Evolutionary conservation across 2,797 vertebrate genomes (phyloP).

Genomic region (Macropus fuliginosus): DNA sequence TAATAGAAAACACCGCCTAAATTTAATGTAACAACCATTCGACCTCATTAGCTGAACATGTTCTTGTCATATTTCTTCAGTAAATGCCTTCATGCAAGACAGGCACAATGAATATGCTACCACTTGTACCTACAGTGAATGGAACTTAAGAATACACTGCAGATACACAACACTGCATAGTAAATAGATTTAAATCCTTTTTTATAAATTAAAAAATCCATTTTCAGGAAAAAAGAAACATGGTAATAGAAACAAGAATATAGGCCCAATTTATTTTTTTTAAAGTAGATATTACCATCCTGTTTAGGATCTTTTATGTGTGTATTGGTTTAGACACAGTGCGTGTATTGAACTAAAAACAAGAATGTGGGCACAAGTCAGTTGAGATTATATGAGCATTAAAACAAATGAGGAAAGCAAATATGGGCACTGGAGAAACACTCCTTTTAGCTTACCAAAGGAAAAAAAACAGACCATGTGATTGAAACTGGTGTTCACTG

Average conservation of each 20-base stretch:
- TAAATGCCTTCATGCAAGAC: slow-evolving; percentile 92
- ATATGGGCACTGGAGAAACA: slow-evolving; percentile 81
- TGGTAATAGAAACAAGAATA: slow-evolving; percentile 85
- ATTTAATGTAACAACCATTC: slow-evolving; percentile 94
- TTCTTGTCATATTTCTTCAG: slow-evolving; percentile 93
- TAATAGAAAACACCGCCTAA: slow-evolving; percentile 93
- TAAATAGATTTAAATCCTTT: slow-evolving; percentile 91
- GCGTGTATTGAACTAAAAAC: slow-evolving; percentile 81
- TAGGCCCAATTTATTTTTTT: slow-evolving; percentile 80
- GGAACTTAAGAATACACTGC: slow-evolving; percentile 87
- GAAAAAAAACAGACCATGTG: slow-evolving; percentile 80
- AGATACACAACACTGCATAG: slow-evolving; percentile 86
- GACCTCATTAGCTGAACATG: slow-evolving; percentile 94
- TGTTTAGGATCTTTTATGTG: slow-evolving; percentile 76
- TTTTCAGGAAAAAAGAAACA: slow-evolving; percentile 80
- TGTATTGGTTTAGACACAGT: slow-evolving; percentile 80
- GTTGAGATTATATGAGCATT: slow-evolving; percentile 80
- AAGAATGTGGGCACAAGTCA: slow-evolving; percentile 81
- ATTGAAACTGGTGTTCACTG: slow-evolving; percentile 81
- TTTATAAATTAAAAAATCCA: slow-evolving; percentile 85
- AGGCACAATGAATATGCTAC: slow-evolving; percentile 91
- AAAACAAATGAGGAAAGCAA: slow-evolving; percentile 83
- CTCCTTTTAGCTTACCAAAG: slow-evolving; percentile 81
- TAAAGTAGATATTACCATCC: slow-evolving; percentile 77
- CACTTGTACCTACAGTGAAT: slow-evolving; percentile 90